These are phyloP conservation scores for Aurelia coerulea DNA, from an alignment of 30 jellyfish, hydroid and myxozoan species.

Conservation along the genomic window DNA sequence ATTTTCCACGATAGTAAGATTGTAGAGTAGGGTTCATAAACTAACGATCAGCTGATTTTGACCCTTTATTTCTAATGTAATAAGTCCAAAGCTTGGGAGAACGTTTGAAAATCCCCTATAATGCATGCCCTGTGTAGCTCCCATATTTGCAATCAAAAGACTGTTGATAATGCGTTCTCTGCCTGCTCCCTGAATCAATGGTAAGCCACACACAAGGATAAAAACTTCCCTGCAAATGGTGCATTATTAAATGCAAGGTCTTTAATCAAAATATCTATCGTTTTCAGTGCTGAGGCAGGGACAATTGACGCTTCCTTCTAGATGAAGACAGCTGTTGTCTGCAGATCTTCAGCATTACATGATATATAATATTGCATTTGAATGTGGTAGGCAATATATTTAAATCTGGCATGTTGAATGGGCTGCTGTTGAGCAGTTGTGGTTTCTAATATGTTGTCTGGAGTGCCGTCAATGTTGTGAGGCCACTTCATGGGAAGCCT, in stretches of 20 bases:
- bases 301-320: conserved; percentile 55
- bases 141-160: conserved; percentile 32
- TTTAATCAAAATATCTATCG: conserved; percentile 19
- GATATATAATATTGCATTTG: conserved; percentile 19
- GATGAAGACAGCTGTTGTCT: too few species aligned
- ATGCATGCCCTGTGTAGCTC: conserved; percentile 34
- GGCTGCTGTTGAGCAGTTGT: conserved; percentile 3
- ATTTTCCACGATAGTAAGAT: too few species aligned
- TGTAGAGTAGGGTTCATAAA: too few species aligned
- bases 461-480: too few species aligned
- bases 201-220: conserved; percentile 30
- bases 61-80: too few species aligned
- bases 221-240: conserved; percentile 53
- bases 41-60: too few species aligned
- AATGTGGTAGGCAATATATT: conserved; percentile 19
- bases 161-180: conserved; percentile 32
- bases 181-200: conserved; percentile 53
- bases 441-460: too few species aligned
- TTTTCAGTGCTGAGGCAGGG: conserved; percentile 40
- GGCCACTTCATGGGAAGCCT: too few species aligned
- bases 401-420: conserved; percentile 37
- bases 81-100: too few species aligned
- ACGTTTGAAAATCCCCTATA: too few species aligned
- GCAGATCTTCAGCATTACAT: conserved; percentile 6
- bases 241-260: conserved; percentile 10